phyloP scores from a whole-genome alignment of 1,140 invertebrate genomes.

The Heliconius eleuchia region DNA sequence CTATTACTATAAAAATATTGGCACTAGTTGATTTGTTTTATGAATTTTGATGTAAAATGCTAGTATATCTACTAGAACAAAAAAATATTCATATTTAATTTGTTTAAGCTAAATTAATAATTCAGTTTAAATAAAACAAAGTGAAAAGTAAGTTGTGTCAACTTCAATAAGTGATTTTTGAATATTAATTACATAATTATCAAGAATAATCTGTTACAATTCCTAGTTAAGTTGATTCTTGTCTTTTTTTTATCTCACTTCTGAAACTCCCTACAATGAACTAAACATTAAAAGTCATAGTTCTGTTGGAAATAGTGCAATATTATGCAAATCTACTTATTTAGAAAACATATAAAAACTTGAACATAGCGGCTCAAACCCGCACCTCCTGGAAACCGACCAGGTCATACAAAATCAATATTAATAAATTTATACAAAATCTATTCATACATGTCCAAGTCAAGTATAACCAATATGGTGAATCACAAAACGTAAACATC shows the following conservation, averaged over 20 bases:
- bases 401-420: too few relatives aligned
- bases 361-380: too few relatives aligned
- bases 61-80: too few relatives aligned
- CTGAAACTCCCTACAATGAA: background rate
- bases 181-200: background rate
- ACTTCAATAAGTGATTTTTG: background rate
- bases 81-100: too few relatives aligned
- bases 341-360: too few relatives aligned
- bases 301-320: constrained; percentile 6
- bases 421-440: too few relatives aligned
- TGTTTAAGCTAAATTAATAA: too few relatives aligned
- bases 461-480: constrained; percentile 44
- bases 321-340: background rate
- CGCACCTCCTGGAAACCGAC: too few relatives aligned
- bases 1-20: background rate
- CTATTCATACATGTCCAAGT: constrained; percentile 26
- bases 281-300: constrained; percentile 5
- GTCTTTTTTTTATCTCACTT: background rate
- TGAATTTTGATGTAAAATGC: too few relatives aligned
- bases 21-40: background rate
- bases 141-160: background rate
- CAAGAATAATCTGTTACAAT: background rate
- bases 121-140: background rate
- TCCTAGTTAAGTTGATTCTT: background rate
- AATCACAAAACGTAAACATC: constrained; percentile 66